These are phyloP conservation scores for Drosophila persimilis DNA, from an alignment of 1,140 invertebrate genomes.

Conservation along the genomic window DNA sequence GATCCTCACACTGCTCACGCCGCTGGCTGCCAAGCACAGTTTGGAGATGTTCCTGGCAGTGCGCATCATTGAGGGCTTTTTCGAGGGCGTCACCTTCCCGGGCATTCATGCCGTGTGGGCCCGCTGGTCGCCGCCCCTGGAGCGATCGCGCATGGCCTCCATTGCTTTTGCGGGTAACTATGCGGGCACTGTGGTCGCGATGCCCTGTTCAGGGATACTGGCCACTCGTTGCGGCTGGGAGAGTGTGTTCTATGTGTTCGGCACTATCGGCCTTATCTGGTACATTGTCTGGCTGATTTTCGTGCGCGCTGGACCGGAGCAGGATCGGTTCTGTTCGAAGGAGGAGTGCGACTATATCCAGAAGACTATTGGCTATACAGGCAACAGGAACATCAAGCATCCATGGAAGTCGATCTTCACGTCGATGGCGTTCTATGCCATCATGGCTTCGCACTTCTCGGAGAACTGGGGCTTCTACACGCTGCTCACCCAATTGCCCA, in stretches of 20 bases:
- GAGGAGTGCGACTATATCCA: conserved; percentile 92
- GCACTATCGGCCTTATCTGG: conserved; percentile 89
- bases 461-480: conserved; percentile 99
- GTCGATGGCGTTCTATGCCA: conserved; percentile 95
- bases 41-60: conserved; percentile 89
- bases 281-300: conserved; percentile 88
- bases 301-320: conserved; percentile 90
- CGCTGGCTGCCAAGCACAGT: conserved; percentile 88
- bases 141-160: conserved; percentile 90
- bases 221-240: conserved; percentile 91
- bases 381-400: conserved; percentile 84
- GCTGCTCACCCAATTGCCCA: conserved; percentile 94
- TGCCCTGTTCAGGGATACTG: conserved; percentile 89
- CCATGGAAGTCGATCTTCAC: conserved; percentile 92
- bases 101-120: conserved; percentile 95
- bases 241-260: conserved; percentile 95
- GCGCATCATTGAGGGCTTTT: conserved; percentile 93
- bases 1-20: conserved; percentile 92
- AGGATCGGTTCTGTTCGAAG: conserved; percentile 89
- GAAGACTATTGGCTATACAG: conserved; percentile 75
- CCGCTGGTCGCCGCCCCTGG: conserved; percentile 93
- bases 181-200: conserved; percentile 91
- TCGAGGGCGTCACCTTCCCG: conserved; percentile 96
- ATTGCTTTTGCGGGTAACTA: conserved; percentile 93
- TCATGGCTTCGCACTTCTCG: conserved; percentile 94